Conservation (phyloP, 1,140 invertebrate genomes). For the Penaeus indicus region DNA sequence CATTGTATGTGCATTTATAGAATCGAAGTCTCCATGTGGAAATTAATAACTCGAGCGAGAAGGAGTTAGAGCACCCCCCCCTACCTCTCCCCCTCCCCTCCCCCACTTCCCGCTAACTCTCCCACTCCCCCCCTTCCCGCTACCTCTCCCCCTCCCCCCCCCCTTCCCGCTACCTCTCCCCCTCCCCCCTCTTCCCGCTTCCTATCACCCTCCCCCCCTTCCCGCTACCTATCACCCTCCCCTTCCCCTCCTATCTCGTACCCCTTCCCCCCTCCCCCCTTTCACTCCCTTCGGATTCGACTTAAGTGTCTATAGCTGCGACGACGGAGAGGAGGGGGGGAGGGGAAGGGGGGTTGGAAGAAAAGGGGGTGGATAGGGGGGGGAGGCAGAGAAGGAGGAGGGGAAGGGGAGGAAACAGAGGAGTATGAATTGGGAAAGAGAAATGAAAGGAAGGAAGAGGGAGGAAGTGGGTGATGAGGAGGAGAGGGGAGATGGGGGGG, state of each 20-base stretch:
- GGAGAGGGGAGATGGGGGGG: too few species aligned
- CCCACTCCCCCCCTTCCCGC: background rate
- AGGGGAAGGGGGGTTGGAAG: too few species aligned
- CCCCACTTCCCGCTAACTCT: background rate
- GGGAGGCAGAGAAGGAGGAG: too few species aligned
- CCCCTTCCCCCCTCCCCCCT: background rate
- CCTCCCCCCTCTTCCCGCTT: background rate
- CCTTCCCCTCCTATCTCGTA: background rate
- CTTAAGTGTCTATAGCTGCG: too few species aligned
- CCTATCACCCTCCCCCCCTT: background rate
- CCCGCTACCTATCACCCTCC: background rate
- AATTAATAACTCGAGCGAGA: slow-evolving; percentile 15
- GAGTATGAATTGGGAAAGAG: too few species aligned
- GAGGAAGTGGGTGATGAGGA: too few species aligned
- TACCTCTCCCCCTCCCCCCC: background rate
- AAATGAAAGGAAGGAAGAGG: too few species aligned
- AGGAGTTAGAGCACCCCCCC: background rate
- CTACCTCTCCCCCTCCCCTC: background rate
- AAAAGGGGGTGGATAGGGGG: too few species aligned
- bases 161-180: background rate
- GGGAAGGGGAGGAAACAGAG: too few species aligned
- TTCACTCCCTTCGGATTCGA: background rate
- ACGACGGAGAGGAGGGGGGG: too few species aligned
- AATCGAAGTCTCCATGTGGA: slow-evolving; percentile 22
- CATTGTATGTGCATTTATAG: slow-evolving; percentile 30